Evolutionary conservation across 2,113 vertebrate species (phyloP).

Genomic region (Hystrix cristata): DNA sequence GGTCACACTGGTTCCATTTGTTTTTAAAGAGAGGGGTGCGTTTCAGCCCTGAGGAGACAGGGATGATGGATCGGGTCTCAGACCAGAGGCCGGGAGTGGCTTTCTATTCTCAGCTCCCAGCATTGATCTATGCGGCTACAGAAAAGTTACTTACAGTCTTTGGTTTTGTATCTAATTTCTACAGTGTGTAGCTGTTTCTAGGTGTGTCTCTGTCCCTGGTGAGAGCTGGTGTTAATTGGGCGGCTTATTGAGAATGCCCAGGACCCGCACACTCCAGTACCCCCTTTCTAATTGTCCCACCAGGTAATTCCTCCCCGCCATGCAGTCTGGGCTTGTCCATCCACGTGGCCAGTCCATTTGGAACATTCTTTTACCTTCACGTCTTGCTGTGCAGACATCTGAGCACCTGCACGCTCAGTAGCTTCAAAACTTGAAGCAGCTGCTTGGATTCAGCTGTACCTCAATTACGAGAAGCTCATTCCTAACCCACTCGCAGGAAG

Average conservation of each 20-base stretch:
- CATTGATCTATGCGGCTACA: slow-evolving; percentile 62
- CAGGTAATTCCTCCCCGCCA: fast-evolving
- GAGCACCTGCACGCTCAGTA: not conserved
- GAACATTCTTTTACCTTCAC: not conserved
- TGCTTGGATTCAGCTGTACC: not conserved
- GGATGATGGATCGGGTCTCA: slow-evolving; percentile 51
- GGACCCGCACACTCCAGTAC: not conserved
- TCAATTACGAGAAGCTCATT: not conserved
- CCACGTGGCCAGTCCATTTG: fast-evolving
- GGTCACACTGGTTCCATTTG: slow-evolving; percentile 32
- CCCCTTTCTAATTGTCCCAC: fast-evolving
- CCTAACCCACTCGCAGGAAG: not conserved
- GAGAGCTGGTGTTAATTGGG: too few relatives aligned
- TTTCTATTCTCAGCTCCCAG: slow-evolving; percentile 72
- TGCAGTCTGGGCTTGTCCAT: fast-evolving
- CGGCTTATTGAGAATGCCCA: not conserved
- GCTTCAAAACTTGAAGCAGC: slow-evolving; percentile 7
- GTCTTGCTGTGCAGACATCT: not conserved
- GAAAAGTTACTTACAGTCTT: slow-evolving; percentile 47
- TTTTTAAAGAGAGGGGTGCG: slow-evolving; percentile 29
- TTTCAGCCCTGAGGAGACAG: slow-evolving; percentile 46
- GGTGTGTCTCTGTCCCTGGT: not conserved
- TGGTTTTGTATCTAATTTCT: slow-evolving; percentile 24
- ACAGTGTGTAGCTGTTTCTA: not conserved
- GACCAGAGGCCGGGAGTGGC: slow-evolving; percentile 36